These are phyloP conservation scores for Drosophila pseudoobscura DNA, from an alignment of 1,140 invertebrate species.

Conservation along the genomic window DNA sequence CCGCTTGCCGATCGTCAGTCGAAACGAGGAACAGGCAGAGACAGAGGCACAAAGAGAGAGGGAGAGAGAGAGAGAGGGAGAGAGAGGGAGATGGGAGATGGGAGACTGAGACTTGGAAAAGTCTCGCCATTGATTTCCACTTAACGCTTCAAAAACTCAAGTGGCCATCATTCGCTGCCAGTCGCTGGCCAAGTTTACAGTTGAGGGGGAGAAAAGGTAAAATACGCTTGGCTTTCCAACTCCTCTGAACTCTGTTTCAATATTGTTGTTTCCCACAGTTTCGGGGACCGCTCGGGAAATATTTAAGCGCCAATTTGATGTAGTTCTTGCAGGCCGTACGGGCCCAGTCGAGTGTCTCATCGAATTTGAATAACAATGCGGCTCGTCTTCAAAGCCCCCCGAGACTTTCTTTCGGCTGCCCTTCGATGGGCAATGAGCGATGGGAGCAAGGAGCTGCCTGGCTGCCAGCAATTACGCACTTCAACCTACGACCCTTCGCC, in stretches of 20 bases:
- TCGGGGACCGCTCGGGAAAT: constrained; percentile 51
- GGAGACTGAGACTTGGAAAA: background rate
- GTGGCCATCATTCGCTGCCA: constrained; percentile 51
- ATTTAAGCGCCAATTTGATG: constrained; percentile 83
- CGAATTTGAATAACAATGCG: constrained; percentile 74
- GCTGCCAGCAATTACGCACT: constrained; percentile 75
- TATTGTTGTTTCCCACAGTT: constrained; percentile 81
- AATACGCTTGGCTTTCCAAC: constrained; percentile 68
- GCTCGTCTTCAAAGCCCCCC: constrained; percentile 59
- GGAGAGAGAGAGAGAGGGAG: background rate
- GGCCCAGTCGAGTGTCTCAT: constrained; percentile 60
- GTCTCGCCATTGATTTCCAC: constrained; percentile 76
- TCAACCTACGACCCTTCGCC: constrained; percentile 51
- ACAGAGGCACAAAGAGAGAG: too few species aligned
- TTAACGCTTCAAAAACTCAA: constrained; percentile 81
- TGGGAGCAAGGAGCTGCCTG: constrained; percentile 53
- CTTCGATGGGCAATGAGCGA: constrained; percentile 65
- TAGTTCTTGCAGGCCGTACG: constrained; percentile 32
- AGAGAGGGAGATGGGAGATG: background rate
- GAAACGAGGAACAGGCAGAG: too few species aligned
- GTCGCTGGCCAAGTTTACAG: constrained; percentile 62
- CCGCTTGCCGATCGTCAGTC: constrained; percentile 80
- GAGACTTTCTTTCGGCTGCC: constrained; percentile 51
- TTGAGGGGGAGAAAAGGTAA: constrained; percentile 52
- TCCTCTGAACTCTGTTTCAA: constrained; percentile 65